Evolutionary conservation across 2,888 invertebrate species (phyloP).

Genomic region (Hyalella azteca): DNA sequence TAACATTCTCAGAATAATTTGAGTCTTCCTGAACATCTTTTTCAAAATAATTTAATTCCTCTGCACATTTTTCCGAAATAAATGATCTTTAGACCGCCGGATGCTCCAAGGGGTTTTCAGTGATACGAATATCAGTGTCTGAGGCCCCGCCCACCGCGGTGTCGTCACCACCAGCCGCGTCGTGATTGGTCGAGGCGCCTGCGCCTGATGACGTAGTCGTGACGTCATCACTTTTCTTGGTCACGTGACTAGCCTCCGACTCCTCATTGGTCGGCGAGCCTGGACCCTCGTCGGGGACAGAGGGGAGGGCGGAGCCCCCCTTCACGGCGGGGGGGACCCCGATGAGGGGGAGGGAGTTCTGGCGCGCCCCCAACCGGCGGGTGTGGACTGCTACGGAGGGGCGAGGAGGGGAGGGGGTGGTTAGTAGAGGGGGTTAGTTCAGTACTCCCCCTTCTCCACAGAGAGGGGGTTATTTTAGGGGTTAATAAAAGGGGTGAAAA

Average conservation of each 20-base stretch:
- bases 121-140: constrained; percentile 49
- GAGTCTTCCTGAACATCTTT: too few relatives aligned
- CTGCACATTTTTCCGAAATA: too few relatives aligned
- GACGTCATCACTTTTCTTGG: not conserved
- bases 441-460: too few relatives aligned
- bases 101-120: constrained; percentile 49
- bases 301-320: not conserved
- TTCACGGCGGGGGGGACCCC: not conserved
- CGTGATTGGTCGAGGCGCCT: not conserved
- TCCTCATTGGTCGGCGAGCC: not conserved
- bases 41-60: too few relatives aligned
- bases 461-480: too few relatives aligned
- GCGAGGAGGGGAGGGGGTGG: too few relatives aligned
- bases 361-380: constrained; percentile 42
- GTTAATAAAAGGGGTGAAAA: too few relatives aligned
- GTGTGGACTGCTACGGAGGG: constrained; percentile 43
- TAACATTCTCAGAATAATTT: too few relatives aligned
- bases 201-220: not conserved
- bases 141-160: not conserved
- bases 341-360: constrained; percentile 43
- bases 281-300: not conserved
- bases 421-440: too few relatives aligned
- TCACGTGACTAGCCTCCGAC: not conserved
- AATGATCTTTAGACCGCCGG: constrained; percentile 48
- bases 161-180: not conserved